phyloP scores from a whole-genome alignment of 2,113 vertebrate genomes.

The Tauraco erythrolophus region DNA sequence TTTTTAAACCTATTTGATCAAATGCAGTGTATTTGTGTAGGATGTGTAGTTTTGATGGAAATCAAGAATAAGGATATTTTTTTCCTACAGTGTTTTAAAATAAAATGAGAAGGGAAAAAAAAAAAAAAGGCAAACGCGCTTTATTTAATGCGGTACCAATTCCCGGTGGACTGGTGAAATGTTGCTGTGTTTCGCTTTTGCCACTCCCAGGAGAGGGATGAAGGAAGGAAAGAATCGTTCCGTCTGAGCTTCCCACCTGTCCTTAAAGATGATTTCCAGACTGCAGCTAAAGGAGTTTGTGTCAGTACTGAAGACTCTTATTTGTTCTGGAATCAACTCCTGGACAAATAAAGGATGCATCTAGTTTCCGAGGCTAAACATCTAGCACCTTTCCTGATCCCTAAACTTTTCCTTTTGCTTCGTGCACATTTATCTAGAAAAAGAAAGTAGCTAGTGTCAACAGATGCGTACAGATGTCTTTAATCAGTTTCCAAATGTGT shows the following conservation, averaged over 20 bases:
- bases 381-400: background rate
- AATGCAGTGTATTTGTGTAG: background rate
- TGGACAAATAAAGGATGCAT: background rate
- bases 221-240: background rate
- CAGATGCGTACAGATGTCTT: slow-evolving; percentile 21
- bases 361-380: background rate
- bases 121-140: background rate
- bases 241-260: background rate
- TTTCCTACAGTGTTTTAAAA: background rate
- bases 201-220: background rate
- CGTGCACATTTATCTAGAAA: background rate
- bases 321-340: background rate
- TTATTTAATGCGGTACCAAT: background rate
- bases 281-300: background rate
- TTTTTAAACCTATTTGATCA: background rate
- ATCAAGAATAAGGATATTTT: background rate
- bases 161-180: background rate
- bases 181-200: background rate
- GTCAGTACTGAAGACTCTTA: background rate
- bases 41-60: background rate
- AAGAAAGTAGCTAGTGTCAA: background rate
- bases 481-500: slow-evolving; percentile 29
- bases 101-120: background rate
- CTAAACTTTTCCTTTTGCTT: background rate
- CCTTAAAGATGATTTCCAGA: background rate